phyloP scores from a whole-genome alignment of 2,888 invertebrate genomes.

The Chrysolina oricalcia region DNA sequence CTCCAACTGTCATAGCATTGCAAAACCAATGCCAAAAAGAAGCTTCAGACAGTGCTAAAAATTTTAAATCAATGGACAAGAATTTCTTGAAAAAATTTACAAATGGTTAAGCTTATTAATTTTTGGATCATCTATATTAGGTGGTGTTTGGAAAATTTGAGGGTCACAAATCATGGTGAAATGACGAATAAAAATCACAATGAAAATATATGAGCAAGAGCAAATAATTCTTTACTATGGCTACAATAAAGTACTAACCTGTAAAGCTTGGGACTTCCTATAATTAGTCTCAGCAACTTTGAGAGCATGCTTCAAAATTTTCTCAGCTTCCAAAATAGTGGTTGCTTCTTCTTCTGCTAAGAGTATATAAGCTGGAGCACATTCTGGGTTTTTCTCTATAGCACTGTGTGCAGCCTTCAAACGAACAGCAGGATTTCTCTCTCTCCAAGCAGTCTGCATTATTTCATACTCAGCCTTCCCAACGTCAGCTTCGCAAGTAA shows the following conservation, averaged over 20 bases:
- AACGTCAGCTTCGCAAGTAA: conserved; percentile 91
- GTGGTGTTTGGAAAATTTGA: too few species aligned
- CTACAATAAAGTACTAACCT: conserved; percentile 62
- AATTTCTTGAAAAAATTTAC: too few species aligned
- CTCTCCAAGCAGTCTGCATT: conserved; percentile 98
- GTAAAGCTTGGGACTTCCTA: conserved; percentile 84
- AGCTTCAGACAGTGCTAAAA: too few species aligned
- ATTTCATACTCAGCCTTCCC: conserved; percentile 93
- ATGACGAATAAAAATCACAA: too few species aligned
- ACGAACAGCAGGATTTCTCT: conserved; percentile 91
- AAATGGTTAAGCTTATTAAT: too few species aligned
- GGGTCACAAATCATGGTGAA: too few species aligned
- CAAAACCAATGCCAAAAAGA: too few species aligned
- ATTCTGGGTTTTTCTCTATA: conserved; percentile 89
- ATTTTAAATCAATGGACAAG: too few species aligned
- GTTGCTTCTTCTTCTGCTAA: conserved; percentile 97
- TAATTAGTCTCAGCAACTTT: conserved; percentile 86
- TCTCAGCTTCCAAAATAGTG: conserved; percentile 91
- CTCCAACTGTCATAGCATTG: too few species aligned
- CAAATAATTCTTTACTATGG: too few species aligned
- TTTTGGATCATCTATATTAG: too few species aligned
- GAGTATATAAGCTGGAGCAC: conserved; percentile 95
- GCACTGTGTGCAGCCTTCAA: conserved; percentile 94
- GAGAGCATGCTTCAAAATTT: conserved; percentile 86
- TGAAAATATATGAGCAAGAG: too few species aligned